A percentile compares a stretch with the other conserved stretches of the same genome.
These are phyloP conservation scores for Linnaemya vulpina DNA, from an alignment of 2,888 invertebrate genomes.

Conservation along the genomic window DNA sequence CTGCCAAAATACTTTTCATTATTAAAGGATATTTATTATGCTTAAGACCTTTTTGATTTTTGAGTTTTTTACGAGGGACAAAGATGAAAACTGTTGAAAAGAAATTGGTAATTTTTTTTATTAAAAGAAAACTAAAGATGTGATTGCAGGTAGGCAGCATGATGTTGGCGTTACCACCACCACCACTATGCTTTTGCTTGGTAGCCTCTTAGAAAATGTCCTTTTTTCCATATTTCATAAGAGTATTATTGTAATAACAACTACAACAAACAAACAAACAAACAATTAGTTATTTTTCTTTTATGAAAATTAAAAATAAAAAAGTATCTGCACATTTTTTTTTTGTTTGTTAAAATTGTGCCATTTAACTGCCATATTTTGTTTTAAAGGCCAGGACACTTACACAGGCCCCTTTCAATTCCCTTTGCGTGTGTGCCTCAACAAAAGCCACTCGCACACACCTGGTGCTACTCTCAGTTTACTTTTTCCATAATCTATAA, in stretches of 20 bases:
- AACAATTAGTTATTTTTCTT: constrained; percentile 20
- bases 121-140: constrained; percentile 2
- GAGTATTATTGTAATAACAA: constrained; percentile 29
- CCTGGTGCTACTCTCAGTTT: constrained; percentile 68
- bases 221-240: constrained; percentile 15
- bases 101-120: constrained; percentile 32
- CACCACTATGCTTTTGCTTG: constrained; percentile 18
- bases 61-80: neutral
- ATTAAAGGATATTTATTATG: constrained; percentile 17
- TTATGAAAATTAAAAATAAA: neutral
- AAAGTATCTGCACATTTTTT: constrained; percentile 53
- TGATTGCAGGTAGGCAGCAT: constrained; percentile 51
- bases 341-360: constrained; percentile 52
- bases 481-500: constrained; percentile 21
- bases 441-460: constrained; percentile 45
- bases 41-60: constrained; percentile 53
- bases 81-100: neutral
- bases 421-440: constrained; percentile 31
- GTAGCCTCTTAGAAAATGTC: constrained; percentile 24
- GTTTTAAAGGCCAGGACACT: constrained; percentile 12
- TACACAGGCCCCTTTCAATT: constrained; percentile 29
- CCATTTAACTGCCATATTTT: constrained; percentile 60
- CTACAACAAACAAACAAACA: constrained; percentile 26
- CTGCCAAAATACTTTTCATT: constrained; percentile 2
- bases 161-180: constrained; percentile 26